phyloP scores from a whole-genome alignment of 2,888 invertebrate species.

The Steinernema hermaphroditum region DNA sequence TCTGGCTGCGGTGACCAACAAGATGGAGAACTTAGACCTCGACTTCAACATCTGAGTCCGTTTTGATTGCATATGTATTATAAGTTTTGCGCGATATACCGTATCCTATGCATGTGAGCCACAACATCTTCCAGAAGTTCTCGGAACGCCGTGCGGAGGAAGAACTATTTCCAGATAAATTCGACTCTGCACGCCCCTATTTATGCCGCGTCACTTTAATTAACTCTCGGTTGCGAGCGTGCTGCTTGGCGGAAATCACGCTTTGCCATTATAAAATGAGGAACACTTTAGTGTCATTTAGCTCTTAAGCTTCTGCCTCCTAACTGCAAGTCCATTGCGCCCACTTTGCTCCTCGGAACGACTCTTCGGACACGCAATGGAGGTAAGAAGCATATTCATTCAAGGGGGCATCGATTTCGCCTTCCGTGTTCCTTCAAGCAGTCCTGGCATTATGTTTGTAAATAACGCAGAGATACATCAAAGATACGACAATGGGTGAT shows the following conservation, averaged over 20 bases:
- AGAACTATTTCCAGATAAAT: conserved; percentile 3
- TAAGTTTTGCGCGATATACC: conserved; percentile 7
- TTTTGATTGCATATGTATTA: not conserved
- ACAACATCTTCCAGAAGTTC: not conserved
- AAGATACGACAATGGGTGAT: too few relatives aligned
- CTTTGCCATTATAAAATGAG: conserved; percentile 12
- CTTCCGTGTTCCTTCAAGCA: too few relatives aligned
- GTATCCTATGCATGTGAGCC: too few relatives aligned
- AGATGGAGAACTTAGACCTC: not conserved
- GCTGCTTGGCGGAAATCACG: conserved; percentile 18
- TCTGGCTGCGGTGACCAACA: not conserved
- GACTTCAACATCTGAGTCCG: not conserved
- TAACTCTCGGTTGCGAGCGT: conserved; percentile 25
- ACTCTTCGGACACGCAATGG: not conserved
- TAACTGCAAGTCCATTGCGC: too few relatives aligned
- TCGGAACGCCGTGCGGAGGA: not conserved
- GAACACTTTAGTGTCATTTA: not conserved
- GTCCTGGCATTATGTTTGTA: too few relatives aligned
- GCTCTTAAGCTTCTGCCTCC: conserved; percentile 3
- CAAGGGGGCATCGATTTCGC: too few relatives aligned
- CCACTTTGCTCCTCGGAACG: too few relatives aligned
- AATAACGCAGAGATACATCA: too few relatives aligned
- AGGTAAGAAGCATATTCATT: conserved; percentile 4
- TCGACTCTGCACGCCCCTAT: not conserved
- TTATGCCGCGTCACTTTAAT: conserved; percentile 30